Conservation (phyloP, 92 coral and sea anemone species). For the Diadumene lineata region DNA sequence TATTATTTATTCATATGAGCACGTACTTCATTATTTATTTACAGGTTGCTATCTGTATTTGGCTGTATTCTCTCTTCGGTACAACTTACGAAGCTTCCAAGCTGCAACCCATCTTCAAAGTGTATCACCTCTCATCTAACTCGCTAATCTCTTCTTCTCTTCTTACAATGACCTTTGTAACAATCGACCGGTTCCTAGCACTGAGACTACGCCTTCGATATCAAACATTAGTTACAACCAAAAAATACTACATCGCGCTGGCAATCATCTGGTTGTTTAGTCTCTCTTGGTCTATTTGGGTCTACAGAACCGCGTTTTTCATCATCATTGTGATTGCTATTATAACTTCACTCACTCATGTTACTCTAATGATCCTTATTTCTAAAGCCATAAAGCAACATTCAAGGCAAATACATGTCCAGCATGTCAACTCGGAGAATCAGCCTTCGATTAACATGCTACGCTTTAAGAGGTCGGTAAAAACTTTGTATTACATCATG, state of each 20-base stretch:
- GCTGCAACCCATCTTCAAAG: background rate
- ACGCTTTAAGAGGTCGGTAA: background rate
- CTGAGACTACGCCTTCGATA: conserved; percentile 2
- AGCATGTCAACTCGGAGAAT: too few species aligned
- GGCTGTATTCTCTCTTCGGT: background rate
- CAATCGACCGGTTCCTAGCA: conserved; percentile 5
- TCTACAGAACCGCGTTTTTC: background rate
- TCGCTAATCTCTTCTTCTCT: background rate
- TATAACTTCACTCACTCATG: background rate
- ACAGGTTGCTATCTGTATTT: background rate
- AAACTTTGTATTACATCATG: background rate
- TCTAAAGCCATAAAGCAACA: conserved; percentile 1
- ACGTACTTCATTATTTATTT: too few species aligned
- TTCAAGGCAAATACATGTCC: background rate
- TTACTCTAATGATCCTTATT: background rate
- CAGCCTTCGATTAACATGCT: conserved; percentile 12
- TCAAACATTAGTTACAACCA: conserved; percentile 6
- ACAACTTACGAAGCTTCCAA: background rate
- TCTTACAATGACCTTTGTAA: background rate
- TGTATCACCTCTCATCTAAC: background rate
- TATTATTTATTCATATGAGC: too few species aligned
- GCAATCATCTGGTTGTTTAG: conserved; percentile 5
- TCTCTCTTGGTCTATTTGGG: background rate
- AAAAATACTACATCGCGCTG: background rate
- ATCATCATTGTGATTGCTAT: background rate